These are phyloP conservation scores for Anarhynchus alexandrinus DNA, from an alignment of 2,113 vertebrate species.

Conservation along the genomic window DNA sequence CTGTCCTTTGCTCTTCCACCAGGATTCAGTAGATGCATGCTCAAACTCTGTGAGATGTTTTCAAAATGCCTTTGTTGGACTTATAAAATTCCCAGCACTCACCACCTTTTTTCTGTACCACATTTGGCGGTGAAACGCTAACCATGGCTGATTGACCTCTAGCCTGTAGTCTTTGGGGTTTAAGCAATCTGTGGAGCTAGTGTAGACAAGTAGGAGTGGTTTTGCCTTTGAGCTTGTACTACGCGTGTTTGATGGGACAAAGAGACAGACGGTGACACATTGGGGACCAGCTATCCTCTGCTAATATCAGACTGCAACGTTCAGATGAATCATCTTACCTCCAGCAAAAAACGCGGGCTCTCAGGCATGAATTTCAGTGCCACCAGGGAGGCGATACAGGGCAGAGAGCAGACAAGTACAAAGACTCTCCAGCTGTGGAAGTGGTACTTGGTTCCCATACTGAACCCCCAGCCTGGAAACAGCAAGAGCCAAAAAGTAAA, in stretches of 20 bases:
- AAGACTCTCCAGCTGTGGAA: conserved; percentile 97
- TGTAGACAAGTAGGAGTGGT: not conserved
- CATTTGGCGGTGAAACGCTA: not conserved
- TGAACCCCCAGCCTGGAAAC: conserved; percentile 92
- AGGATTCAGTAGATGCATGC: not conserved
- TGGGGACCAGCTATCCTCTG: not conserved
- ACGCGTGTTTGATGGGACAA: not conserved
- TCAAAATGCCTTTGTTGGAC: not conserved
- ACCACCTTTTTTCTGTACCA: not conserved
- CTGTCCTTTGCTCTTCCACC: not conserved
- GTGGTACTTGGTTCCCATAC: conserved; percentile 90
- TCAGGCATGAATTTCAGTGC: conserved; percentile 94
- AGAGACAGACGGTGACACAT: not conserved
- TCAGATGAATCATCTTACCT: conserved; percentile 78
- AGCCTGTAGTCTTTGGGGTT: not conserved
- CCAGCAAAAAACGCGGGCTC: conserved; percentile 93
- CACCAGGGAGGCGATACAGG: conserved; percentile 84
- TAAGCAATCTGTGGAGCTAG: not conserved
- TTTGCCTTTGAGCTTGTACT: not conserved
- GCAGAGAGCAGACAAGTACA: conserved; percentile 89
- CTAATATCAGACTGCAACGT: fast-evolving
- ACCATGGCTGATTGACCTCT: not conserved
- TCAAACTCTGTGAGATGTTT: not conserved
- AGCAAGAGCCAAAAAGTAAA: not conserved
- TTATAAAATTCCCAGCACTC: not conserved